Evolutionary conservation across 2,888 invertebrate species (phyloP).

Genomic region (Patella ulyssiponensis): DNA sequence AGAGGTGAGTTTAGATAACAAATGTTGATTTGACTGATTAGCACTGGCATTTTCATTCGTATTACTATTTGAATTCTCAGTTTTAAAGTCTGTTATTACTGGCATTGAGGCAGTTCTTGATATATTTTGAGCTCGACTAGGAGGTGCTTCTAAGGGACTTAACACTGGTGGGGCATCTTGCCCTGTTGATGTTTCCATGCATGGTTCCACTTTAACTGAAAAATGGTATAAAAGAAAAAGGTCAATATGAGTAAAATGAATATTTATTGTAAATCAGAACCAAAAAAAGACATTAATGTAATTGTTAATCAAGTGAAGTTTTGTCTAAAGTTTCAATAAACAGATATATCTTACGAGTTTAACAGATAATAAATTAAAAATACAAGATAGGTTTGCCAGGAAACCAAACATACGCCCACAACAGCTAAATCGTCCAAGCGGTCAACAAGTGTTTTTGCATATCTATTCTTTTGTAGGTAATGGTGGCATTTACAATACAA

Average conservation of each 20-base stretch:
- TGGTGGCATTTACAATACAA: no score
- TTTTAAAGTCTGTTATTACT: background rate
- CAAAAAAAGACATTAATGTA: constrained; percentile 31
- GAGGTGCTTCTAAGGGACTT: constrained; percentile 4
- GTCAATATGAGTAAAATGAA: no score
- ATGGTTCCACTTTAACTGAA: constrained; percentile 15
- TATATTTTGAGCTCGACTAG: background rate
- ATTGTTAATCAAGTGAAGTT: constrained; percentile 18
- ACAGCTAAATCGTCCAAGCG: no score
- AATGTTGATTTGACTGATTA: constrained; percentile 7
- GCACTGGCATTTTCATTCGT: background rate
- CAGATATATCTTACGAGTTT: no score
- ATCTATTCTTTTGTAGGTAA: no score
- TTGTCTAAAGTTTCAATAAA: constrained; percentile 9
- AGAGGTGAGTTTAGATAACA: background rate
- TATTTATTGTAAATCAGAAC: constrained; percentile 10
- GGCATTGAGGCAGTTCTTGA: background rate
- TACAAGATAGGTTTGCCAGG: no score
- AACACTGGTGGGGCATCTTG: background rate
- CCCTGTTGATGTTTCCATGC: constrained; percentile 10
- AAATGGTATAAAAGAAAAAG: background rate
- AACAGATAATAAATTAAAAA: no score
- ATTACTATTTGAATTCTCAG: background rate
- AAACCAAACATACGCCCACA: no score
- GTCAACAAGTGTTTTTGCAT: no score